Evolutionary conservation across 2,797 vertebrate species (phyloP).

Genomic region (Orientallactaga sibirica): DNA sequence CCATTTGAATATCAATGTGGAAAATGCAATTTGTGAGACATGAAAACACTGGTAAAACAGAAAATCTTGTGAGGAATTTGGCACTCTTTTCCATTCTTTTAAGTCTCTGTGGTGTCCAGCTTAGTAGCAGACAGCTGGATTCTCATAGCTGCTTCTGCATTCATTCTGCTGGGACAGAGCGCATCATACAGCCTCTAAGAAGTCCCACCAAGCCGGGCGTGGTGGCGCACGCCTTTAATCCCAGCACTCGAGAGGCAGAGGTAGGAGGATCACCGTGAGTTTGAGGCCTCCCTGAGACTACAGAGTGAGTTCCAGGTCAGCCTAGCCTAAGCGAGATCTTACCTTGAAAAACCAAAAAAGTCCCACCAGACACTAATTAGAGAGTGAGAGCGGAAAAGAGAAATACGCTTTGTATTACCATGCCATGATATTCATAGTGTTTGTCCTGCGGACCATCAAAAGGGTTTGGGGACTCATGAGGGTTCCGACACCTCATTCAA

Average conservation of each 20-base stretch:
- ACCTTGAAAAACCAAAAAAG: too few species aligned
- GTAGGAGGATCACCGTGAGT: too few species aligned
- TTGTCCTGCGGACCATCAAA: not conserved
- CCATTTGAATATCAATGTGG: not conserved
- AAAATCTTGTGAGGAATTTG: not conserved
- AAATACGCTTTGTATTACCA: not conserved
- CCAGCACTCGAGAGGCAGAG: too few species aligned
- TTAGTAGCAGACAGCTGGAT: not conserved
- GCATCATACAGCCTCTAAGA: not conserved
- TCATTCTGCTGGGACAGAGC: not conserved
- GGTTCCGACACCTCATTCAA: not conserved
- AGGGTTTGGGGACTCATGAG: not conserved
- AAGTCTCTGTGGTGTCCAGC: not conserved
- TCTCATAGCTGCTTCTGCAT: not conserved
- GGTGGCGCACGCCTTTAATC: too few species aligned
- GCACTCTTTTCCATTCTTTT: not conserved
- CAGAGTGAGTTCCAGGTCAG: too few species aligned
- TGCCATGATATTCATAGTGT: not conserved
- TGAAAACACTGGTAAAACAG: not conserved
- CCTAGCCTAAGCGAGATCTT: too few species aligned
- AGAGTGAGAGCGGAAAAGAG: not conserved
- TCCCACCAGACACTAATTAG: too few species aligned
- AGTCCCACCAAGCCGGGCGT: not conserved
- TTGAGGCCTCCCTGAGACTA: too few species aligned
- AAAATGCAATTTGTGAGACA: conserved; percentile 7